A percentile compares a stretch with the other conserved stretches of the same genome.
Evolutionary conservation across 2,797 vertebrate genomes (phyloP).

Genomic region (Bradypodion pumilum): DNA sequence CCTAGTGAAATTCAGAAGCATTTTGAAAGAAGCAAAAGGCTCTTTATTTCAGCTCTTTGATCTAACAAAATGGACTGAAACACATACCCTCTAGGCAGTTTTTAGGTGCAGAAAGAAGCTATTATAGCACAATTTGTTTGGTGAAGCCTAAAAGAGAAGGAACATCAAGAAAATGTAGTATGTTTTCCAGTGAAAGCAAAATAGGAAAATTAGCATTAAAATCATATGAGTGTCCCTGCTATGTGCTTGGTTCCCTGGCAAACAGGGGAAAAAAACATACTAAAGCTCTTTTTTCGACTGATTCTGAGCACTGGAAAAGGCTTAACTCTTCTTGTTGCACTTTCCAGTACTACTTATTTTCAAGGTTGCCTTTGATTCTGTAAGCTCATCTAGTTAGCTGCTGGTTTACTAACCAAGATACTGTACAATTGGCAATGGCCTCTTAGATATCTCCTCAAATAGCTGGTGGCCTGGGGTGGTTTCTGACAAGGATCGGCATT

Average conservation of each 20-base stretch:
- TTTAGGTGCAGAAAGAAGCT: constrained; percentile 80
- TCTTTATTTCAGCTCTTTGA: constrained; percentile 72
- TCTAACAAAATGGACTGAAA: constrained; percentile 76
- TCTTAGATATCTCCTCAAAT: too few relatives aligned
- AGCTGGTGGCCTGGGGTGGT: too few relatives aligned
- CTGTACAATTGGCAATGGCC: too few relatives aligned
- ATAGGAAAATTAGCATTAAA: constrained; percentile 13
- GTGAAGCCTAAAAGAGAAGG: constrained; percentile 76
- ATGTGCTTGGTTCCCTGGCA: not conserved
- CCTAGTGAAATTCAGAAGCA: constrained; percentile 60
- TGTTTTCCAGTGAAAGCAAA: constrained; percentile 50
- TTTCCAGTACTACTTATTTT: not conserved
- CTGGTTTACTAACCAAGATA: not conserved
- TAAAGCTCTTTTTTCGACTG: not conserved
- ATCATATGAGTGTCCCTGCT: not conserved
- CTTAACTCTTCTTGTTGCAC: not conserved
- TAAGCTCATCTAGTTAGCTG: not conserved
- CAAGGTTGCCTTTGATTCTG: not conserved
- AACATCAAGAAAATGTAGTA: constrained; percentile 60
- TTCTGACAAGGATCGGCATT: too few relatives aligned
- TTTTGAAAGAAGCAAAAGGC: constrained; percentile 59
- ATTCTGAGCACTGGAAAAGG: not conserved
- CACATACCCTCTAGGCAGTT: constrained; percentile 71
- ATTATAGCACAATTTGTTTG: constrained; percentile 80
- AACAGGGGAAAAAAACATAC: not conserved